These are phyloP conservation scores for Trachurus trachurus DNA, from an alignment of 2,797 vertebrate species.

Conservation along the genomic window DNA sequence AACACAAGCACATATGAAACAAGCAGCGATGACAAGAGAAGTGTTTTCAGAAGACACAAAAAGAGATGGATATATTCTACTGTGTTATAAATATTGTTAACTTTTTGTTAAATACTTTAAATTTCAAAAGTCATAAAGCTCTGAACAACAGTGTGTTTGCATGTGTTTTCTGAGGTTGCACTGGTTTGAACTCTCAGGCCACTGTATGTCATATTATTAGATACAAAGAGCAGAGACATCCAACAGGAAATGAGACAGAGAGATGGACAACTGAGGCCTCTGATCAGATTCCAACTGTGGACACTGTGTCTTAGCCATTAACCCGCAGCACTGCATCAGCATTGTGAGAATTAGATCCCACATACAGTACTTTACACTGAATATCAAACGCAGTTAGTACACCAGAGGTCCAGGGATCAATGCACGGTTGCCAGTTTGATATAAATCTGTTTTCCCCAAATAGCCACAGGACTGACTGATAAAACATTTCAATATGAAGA, in stretches of 20 bases:
- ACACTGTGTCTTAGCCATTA: no score
- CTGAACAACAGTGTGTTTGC: no score
- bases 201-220: no score
- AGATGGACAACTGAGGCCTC: not conserved
- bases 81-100: no score
- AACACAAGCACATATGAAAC: no score
- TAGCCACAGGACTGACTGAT: not conserved
- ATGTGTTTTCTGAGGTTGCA: no score
- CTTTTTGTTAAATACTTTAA: no score
- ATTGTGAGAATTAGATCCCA: not conserved
- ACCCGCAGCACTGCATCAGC: not conserved
- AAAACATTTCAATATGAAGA: slow-evolving; percentile 22
- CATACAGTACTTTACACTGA: not conserved
- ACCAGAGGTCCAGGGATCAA: slow-evolving; percentile 14
- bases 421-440: not conserved
- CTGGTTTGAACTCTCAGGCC: no score
- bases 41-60: no score
- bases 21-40: no score
- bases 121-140: no score
- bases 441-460: slow-evolving; percentile 4
- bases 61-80: no score
- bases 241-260: not conserved
- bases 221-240: not conserved
- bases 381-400: not conserved
- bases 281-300: not conserved